Base-by-base conservation (phyloP, 1,140 invertebrate genomes). In the Maniola jurtina region DNA sequence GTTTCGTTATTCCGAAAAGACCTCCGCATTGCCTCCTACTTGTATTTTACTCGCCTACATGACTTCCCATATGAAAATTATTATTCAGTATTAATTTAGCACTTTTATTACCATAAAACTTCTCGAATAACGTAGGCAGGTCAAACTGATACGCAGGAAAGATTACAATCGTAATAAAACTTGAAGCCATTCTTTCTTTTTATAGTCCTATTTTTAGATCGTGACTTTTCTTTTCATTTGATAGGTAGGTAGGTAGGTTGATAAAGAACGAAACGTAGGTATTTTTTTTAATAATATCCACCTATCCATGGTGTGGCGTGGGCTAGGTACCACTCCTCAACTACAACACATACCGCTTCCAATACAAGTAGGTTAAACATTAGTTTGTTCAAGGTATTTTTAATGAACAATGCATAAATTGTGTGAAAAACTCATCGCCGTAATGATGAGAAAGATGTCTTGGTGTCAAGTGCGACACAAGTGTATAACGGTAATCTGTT, bases 371-470 rank as follows among this genome's bases (percentile, higher is more conserved):
- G 55, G 55, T 57, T 57, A 55, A 55, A 34, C 34, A 55, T 34
- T 35, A 55, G 8, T 55, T 33, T 6, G 52, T 34, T 25, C 52
- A 55, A n/a, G 52, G 33, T 16, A 34, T 57, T 40, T 57, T 40
- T 38, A 38, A 25, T 15, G 35, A 57, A 57, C 55, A 57, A 57
- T 52, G 25, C 11, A 45, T 25, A 52, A 1, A 15, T 40, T 38
- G 55, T 57, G 55, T 57, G 55, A 57, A 57, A 57, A 57, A 45
- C 7, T 38, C 35, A 13, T 38, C n/a, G 11, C 9, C n/a, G n/a
- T 34, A 40, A 57, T 15, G n/a, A 38, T 57, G 55, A 40, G 55
- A 57, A 57, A 57, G 13, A 15, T 57, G 55, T 57, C 55, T 57
- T 40, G 13, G 55, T 38, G 55, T 57, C 55, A 57, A 57, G 55